Conservation (phyloP, 2,113 vertebrate genomes). For the Caretta caretta region DNA sequence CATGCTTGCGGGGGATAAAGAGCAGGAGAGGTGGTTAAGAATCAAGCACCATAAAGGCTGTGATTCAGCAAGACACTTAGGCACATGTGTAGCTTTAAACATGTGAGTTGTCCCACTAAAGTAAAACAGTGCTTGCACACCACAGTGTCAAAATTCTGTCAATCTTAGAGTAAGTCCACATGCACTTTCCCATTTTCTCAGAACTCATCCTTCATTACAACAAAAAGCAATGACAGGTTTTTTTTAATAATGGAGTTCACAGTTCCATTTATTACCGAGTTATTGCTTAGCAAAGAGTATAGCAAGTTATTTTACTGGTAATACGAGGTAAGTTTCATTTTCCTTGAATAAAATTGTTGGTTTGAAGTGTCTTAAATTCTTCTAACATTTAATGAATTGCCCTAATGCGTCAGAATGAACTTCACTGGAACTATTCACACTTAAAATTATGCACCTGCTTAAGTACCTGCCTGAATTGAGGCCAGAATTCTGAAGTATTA, state of each 20-base stretch:
- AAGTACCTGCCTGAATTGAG: neutral
- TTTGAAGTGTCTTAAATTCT: neutral
- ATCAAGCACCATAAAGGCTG: neutral
- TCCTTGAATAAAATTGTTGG: neutral
- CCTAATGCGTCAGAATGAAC: neutral
- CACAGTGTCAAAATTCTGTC: neutral
- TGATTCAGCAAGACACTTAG: neutral
- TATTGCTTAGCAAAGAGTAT: neutral
- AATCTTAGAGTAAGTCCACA: neutral
- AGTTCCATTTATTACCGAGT: neutral
- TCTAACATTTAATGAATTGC: neutral
- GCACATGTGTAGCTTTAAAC: neutral
- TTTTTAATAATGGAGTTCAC: neutral
- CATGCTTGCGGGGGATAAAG: neutral
- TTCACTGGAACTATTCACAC: neutral
- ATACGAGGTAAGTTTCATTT: neutral
- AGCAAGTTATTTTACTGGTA: neutral
- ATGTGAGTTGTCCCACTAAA: neutral
- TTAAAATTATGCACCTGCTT: neutral
- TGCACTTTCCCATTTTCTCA: accelerated
- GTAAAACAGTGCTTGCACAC: neutral
- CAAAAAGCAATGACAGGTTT: neutral
- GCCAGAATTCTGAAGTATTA: neutral
- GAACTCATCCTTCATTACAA: neutral
- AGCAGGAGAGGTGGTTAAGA: no score